phyloP scores from a whole-genome alignment of 2,797 vertebrate species.

The Oceanodroma leucorhoa region DNA sequence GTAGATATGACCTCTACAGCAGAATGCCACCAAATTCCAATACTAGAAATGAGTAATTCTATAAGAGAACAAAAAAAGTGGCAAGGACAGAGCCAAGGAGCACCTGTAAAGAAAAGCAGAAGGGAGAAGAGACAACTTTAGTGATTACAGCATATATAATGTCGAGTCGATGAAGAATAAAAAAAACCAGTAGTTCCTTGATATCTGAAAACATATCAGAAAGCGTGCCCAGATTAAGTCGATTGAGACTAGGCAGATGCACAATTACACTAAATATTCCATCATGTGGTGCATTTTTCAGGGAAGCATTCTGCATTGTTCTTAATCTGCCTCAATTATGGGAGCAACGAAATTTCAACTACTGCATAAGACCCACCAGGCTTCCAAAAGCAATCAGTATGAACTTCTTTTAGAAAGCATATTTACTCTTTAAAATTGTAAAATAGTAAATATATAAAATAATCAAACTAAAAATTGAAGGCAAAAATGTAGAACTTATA shows the following conservation, averaged over 20 bases:
- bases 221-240: neutral
- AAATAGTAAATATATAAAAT: neutral
- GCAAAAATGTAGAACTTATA: neutral
- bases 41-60: neutral
- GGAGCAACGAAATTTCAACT: neutral
- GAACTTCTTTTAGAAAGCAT: neutral
- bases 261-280: neutral
- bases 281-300: neutral
- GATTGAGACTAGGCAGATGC: neutral
- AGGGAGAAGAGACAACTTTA: neutral
- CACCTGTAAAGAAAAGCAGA: neutral
- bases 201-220: neutral
- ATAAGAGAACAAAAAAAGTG: neutral
- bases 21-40: neutral
- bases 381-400: neutral
- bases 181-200: neutral
- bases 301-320: neutral
- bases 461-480: neutral
- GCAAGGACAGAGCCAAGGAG: neutral
- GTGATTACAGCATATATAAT: neutral
- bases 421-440: neutral
- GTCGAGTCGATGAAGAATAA: neutral
- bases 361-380: neutral
- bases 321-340: neutral
- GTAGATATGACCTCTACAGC: neutral